A percentile compares a stretch with the other conserved stretches of the same genome.
These are phyloP conservation scores for Gymnosoma rotundatum DNA, from an alignment of 2,888 invertebrate species.

Conservation along the genomic window DNA sequence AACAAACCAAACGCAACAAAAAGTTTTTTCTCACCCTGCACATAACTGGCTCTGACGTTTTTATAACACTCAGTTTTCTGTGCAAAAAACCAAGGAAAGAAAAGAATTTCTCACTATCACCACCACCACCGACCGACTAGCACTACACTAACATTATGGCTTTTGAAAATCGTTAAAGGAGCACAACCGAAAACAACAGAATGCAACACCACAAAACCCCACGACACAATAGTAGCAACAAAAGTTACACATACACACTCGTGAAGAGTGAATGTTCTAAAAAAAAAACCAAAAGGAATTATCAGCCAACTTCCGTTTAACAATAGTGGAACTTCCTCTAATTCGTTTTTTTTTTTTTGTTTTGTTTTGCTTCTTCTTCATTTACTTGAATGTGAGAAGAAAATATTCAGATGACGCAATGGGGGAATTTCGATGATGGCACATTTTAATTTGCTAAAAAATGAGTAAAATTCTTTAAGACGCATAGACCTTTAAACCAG, in stretches of 20 bases:
- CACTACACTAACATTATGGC: conserved; percentile 21
- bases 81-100: conserved; percentile 2
- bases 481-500: no score
- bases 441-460: no score
- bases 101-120: conserved; percentile 41
- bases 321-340: conserved; percentile 51
- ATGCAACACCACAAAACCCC: conserved; percentile 42
- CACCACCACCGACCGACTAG: conserved; percentile 22
- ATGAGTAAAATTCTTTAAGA: no score
- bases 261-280: conserved; percentile 20
- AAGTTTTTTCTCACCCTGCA: conserved; percentile 23
- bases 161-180: conserved; percentile 38
- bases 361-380: conserved; percentile 15
- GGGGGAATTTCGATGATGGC: background rate
- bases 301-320: conserved; percentile 64
- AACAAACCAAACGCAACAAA: background rate
- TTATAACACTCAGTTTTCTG: conserved; percentile 46
- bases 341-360: conserved; percentile 11
- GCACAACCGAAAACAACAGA: conserved; percentile 37
- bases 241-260: conserved; percentile 24
- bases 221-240: conserved; percentile 32
- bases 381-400: background rate
- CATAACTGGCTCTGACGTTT: conserved; percentile 56
- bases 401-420: background rate
- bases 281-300: conserved; percentile 49